Base-by-base conservation (phyloP, 2,888 invertebrate genomes). In the Lutraria lutraria region DNA sequence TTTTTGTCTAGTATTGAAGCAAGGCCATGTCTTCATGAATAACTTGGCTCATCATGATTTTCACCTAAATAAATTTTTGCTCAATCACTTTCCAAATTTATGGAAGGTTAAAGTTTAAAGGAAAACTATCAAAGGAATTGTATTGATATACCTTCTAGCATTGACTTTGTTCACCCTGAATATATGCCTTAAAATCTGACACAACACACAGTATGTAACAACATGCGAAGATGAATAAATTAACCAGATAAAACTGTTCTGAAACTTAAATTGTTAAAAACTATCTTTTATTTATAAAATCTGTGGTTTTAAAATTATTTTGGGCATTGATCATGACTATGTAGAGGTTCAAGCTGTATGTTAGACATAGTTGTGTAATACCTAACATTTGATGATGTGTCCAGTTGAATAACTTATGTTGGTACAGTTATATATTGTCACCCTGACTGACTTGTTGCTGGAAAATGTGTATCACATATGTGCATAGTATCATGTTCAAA, bases 401-500 rank as follows among this genome's bases (percentile, higher is more conserved):
- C 25, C 63, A 19, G 34, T 52, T 19, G 13, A 16, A 31, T 80
- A 13, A 80, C 29, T 43, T 52, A 43, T 31, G 34, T 31, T 19
- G 21, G 80, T 80, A 52, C 43, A 43, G 4, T 76, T 34, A n/a
- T 31, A 80, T 52, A n/a, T 31, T 79, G 80, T 80, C 80, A 19
- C 10, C 52, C 4, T 29, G 3, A 21, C 19, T 80, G 34, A 43
- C 80, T n/a, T 80, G 43, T 80, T 80, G 80, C 34, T 80, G 31
- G 34, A n/a, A 25, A 43, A 21, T 52, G 34, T 80, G 34, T 80
- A 19, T n/a, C 52, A 76, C 76, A 29, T 29, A 4, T 80, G 80
- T 80, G 52, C 21, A 52, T 80, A 21, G 8, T 31, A 80, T 52
- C 80, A 52, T 80, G 80, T 25, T 84, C 68, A 84, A 84, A 72